A percentile compares a stretch with the other conserved stretches of the same genome.
Conservation (phyloP, 2,113 vertebrate genomes). For the Vulpes ferrilata region DNA sequence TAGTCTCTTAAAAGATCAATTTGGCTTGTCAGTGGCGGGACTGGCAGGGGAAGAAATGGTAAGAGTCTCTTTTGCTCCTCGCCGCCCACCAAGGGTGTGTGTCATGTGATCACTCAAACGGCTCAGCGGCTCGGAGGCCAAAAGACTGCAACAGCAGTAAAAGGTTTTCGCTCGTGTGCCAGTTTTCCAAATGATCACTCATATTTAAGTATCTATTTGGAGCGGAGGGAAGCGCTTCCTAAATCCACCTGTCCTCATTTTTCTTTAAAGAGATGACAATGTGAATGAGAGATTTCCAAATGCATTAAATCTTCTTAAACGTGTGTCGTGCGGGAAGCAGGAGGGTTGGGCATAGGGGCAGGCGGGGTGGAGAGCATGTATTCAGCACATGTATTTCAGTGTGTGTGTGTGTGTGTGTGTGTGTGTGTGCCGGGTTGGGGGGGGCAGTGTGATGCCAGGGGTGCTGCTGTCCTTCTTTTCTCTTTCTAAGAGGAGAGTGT, state of each 20-base stretch:
- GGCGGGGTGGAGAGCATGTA: neutral
- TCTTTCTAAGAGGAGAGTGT: conserved; percentile 18
- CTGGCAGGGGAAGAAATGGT: conserved; percentile 73
- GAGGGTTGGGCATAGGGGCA: neutral
- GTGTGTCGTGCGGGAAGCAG: neutral
- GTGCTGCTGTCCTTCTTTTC: neutral
- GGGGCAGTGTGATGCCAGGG: fast-evolving
- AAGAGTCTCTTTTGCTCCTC: conserved; percentile 54
- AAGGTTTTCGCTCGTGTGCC: conserved; percentile 40
- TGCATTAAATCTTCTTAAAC: conserved; percentile 47
- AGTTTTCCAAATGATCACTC: conserved; percentile 70
- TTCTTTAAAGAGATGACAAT: conserved; percentile 75
- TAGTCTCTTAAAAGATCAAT: conserved; percentile 79
- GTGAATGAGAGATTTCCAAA: conserved; percentile 60
- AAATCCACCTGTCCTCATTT: conserved; percentile 79
- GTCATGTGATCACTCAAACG: conserved; percentile 30
- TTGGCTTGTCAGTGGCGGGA: conserved; percentile 78
- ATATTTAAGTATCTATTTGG: conserved; percentile 74
- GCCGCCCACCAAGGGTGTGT: conserved; percentile 67
- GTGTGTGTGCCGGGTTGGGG: neutral
- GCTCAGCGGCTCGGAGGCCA: conserved; percentile 65
- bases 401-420: neutral
- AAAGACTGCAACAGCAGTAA: neutral
- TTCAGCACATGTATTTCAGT: neutral
- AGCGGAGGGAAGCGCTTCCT: conserved; percentile 67